A percentile compares a stretch with the other conserved stretches of the same genome.
phyloP scores from a whole-genome alignment of 2,113 vertebrate species.

The Zingel zingel region DNA sequence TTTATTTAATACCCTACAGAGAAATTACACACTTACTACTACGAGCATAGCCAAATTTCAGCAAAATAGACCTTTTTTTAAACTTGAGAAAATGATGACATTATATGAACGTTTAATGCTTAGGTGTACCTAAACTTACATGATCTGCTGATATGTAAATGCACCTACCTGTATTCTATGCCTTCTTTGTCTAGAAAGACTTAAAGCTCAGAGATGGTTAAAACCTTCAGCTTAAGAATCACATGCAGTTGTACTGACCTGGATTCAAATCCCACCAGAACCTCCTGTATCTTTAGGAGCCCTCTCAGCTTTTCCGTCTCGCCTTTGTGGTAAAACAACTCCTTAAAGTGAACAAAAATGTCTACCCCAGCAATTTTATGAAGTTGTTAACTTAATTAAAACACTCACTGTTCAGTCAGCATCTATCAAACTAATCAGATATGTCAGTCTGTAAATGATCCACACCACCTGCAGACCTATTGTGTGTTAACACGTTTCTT shows the following conservation, averaged over 20 bases:
- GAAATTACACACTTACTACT: conserved; percentile 41
- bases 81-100: not conserved
- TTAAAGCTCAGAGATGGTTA: conserved; percentile 16
- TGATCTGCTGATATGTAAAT: not conserved
- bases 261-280: conserved; percentile 50
- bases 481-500: not conserved
- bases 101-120: conserved; percentile 1
- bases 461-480: not conserved
- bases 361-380: conserved; percentile 14
- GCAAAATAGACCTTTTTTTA: not conserved
- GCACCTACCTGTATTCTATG: not conserved
- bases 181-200: conserved; percentile 14
- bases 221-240: conserved; percentile 24
- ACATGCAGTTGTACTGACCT: conserved; percentile 8
- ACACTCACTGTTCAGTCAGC: conserved; percentile 38
- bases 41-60: conserved; percentile 9
- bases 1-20: conserved; percentile 40
- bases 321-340: conserved; percentile 24
- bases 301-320: conserved; percentile 31
- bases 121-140: not conserved
- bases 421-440: conserved; percentile 8
- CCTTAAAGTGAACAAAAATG: conserved; percentile 31
- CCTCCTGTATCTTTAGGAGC: conserved; percentile 23
- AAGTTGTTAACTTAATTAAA: conserved; percentile 26
- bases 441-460: conserved; percentile 10